phyloP scores from a whole-genome alignment of 2,113 vertebrate genomes.

The Elachura formosa region DNA sequence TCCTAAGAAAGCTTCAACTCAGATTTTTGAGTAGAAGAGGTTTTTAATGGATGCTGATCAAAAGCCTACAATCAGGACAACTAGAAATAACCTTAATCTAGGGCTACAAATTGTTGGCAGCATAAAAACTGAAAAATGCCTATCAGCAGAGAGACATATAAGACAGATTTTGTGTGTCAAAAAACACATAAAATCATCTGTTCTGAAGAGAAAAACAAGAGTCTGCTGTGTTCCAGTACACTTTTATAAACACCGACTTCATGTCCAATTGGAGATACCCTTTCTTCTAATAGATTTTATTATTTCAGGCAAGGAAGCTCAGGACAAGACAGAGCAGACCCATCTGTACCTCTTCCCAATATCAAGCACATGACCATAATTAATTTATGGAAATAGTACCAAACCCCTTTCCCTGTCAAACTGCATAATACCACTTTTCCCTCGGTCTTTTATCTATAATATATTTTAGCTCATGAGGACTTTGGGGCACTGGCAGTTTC shows the following conservation, averaged over 20 bases:
- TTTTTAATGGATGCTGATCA: neutral
- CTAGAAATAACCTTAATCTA: neutral
- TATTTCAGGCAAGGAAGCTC: neutral
- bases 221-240: neutral
- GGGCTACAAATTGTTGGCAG: neutral
- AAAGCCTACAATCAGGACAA: neutral
- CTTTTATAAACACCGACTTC: neutral
- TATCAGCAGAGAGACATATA: neutral
- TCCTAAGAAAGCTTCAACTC: neutral
- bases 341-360: rapidly evolving
- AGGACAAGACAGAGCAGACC: neutral
- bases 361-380: neutral
- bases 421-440: neutral
- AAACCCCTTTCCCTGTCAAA: neutral
- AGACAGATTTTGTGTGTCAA: neutral
- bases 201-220: neutral
- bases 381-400: neutral
- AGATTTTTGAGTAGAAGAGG: neutral
- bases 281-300: neutral
- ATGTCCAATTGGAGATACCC: neutral
- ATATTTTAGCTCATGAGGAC: neutral
- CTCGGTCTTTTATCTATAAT: neutral
- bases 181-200: neutral
- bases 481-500: neutral
- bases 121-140: neutral